Percentiles rank a stretch among this genome's conserved stretches.
Evolutionary conservation across 1,140 invertebrate species (phyloP).

Genomic region (Macrobrachium rosenbergii): DNA sequence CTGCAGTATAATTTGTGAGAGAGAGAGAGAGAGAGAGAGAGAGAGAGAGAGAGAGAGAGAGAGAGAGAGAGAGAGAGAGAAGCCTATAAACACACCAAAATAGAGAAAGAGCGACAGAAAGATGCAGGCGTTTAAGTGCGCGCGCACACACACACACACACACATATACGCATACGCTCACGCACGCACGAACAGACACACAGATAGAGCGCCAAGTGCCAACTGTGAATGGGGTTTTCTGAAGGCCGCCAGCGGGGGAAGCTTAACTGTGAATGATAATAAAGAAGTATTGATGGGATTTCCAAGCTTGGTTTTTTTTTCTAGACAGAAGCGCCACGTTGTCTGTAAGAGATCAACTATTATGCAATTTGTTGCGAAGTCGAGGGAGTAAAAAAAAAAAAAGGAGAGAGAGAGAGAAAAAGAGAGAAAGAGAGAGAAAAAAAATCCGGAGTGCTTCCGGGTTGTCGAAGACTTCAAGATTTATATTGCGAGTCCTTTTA

Average conservation of each 20-base stretch:
- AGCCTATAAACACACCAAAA: background rate
- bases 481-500: too few relatives aligned
- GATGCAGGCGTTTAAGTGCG: background rate
- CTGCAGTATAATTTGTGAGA: background rate
- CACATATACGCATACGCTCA: too few relatives aligned
- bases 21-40: conserved; percentile 25
- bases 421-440: conserved; percentile 24
- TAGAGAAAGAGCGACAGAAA: conserved; percentile 10
- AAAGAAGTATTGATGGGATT: too few relatives aligned
- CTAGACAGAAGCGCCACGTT: too few relatives aligned
- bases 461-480: background rate
- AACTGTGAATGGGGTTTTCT: too few relatives aligned
- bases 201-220: background rate
- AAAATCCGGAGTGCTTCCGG: background rate
- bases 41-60: conserved; percentile 22
- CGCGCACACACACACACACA: too few relatives aligned
- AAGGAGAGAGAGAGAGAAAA: conserved; percentile 15
- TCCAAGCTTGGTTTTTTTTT: too few relatives aligned
- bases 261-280: too few relatives aligned
- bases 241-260: too few relatives aligned
- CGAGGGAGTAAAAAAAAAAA: background rate
- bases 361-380: background rate
- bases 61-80: conserved; percentile 24
- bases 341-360: too few relatives aligned
- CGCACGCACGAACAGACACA: background rate